Evolutionary conservation across 2,888 invertebrate species (phyloP).

Genomic region (Tortrix viridana): DNA sequence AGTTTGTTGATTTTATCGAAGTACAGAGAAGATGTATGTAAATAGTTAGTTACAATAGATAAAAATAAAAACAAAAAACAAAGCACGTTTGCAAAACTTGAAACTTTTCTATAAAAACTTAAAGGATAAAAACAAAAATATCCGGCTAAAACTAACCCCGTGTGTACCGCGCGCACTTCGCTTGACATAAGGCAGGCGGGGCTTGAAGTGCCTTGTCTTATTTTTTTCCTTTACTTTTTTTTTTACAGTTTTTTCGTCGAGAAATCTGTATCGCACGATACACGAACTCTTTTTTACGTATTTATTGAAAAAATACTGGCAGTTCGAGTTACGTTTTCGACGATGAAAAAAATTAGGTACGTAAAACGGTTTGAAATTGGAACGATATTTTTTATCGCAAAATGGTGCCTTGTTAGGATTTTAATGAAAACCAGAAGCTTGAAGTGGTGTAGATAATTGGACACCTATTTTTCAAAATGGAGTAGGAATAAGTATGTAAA

Average conservation of each 20-base stretch:
- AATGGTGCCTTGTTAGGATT: constrained; percentile 28
- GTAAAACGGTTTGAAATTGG: constrained; percentile 32
- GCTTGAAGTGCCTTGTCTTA: constrained; percentile 51
- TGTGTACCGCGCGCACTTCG: constrained; percentile 39
- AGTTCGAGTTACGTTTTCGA: constrained; percentile 38
- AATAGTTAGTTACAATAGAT: no score
- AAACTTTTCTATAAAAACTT: no score
- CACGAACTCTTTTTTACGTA: constrained; percentile 61
- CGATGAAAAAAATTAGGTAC: constrained; percentile 31
- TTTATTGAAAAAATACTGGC: constrained; percentile 49
- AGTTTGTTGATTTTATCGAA: no score
- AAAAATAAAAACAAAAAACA: no score
- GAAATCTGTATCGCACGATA: constrained; percentile 77
- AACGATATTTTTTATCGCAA: constrained; percentile 20
- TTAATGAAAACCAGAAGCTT: constrained; percentile 36
- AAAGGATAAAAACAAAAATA: constrained; percentile 1
- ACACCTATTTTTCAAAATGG: neutral
- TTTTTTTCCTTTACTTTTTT: constrained; percentile 55
- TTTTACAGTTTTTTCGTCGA: constrained; percentile 56
- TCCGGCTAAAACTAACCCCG: neutral
- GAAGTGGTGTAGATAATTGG: constrained; percentile 16
- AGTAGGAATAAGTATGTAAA: no score
- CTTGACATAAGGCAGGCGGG: constrained; percentile 65
- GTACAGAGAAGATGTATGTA: no score
- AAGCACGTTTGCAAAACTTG: no score